Evolutionary conservation across 2,888 invertebrate species (phyloP), one percentile per base, ranked within the genome.

Genomic region (Cabera pusaria): DNA sequence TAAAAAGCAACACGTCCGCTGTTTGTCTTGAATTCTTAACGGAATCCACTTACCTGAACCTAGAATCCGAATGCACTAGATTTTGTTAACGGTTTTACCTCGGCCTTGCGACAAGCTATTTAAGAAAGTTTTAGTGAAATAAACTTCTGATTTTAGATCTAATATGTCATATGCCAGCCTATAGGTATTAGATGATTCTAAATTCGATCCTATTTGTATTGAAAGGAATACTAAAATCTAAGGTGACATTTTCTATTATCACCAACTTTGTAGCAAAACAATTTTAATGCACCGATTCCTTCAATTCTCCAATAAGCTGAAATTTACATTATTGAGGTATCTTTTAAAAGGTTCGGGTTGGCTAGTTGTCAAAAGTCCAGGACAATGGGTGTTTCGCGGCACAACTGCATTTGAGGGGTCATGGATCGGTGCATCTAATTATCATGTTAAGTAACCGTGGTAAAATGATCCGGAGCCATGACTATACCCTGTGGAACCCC

Each of bases 331-430:
- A 23, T 22, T 32, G 19, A 6, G 20, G 17, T 12, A 11, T 6
- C 19, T 9, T 28, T 28, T 12, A 32, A 35, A 50, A 48, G 50
- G 75, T 72, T 71, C 66, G 59, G 77, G 71, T 74, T 72, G 68
- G 73, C 57, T 67, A 66, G 48, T 56, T 64, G 60, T 65, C 67
- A 65, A 65, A 71, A 64, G 64, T 63, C 39, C 59, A 59, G 61
- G 65, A 77, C 77, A 76, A 77, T 72, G 52, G 29, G 59, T 35
- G 54, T 62, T 62, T 59, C 54, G 63, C 66, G 63, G 64, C 64
- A 64, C 59, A 14, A 60, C 49, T 59, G 64, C 62, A 60, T 51
- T 45, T 49, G 59, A 64, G 59, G 66, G 67, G 68, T 68, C 57
- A 65, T 62, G 69, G 60, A 44, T 59, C 55, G 67, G 44, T 70